Evolutionary conservation across 2,888 invertebrate genomes (phyloP), one percentile per base, ranked within the genome.

Genomic region (Apoderus coryli): DNA sequence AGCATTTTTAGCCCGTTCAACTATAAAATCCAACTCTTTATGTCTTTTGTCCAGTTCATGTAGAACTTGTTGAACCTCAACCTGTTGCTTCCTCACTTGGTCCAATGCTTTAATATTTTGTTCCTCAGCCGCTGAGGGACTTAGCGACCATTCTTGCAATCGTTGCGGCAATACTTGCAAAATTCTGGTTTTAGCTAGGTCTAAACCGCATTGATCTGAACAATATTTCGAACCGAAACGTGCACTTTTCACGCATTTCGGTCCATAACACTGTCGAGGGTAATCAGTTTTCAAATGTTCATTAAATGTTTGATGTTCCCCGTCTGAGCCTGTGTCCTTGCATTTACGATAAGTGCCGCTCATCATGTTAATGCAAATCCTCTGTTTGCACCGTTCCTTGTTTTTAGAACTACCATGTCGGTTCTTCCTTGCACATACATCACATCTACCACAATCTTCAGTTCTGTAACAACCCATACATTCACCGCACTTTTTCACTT

Each of bases 121-220:
- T 45, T 82, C 81, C 51, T 93, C 93, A 0, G 92, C 89, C 10
- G 74, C 68, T 49, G 88, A 89, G 0, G 81, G 72, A 3, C 81
- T 78, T 11, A 86, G 62, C 11, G 85, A 78, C 92, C 93, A 93
- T 53, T 93, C 90, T 52, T 90, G 89, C 33, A 95, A 77, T 6
- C 93, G 71, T 40, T 56, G 54, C 4, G 54, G 51, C 26, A 57
- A 49, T 42, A 76, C 82, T 61, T 82, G 79, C 48, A 80, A 80
- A 41, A 89, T 84, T 44, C 88, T 65, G 25, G 74, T 76, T 0
- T 80, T 79, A 0, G 95, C 93, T 13, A 96, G 63, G 47, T 78
- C 74, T 48, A 89, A 67, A 0, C 95, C 95, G 54, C 95, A 96
- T 40, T 79, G 76, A 40, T 90, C 76, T 4, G 85, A 81, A 52